Evolutionary conservation across 1,140 invertebrate genomes (phyloP), one percentile per base, ranked within the genome.

Genomic region (Dryas iulia): DNA sequence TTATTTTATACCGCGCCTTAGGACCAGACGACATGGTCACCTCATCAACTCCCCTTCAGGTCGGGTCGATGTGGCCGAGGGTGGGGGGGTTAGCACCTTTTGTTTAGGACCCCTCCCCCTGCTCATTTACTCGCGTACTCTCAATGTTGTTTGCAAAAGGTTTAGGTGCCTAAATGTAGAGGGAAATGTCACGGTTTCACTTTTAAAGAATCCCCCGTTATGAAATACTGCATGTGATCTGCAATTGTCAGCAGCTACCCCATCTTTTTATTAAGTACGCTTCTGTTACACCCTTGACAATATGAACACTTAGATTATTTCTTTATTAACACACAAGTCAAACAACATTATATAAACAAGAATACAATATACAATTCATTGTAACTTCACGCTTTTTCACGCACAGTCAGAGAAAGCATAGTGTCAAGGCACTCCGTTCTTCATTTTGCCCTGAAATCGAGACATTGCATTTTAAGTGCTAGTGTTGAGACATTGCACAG

Each of bases 141-240:
- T 82, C 84, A 83, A 84, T 86, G 83, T 79, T 90, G 86, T 90
- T 89, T 90, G 84, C 84, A 78, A 87, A 87, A 84, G 86, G 85
- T 90, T 90, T 89, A 87, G 85, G 85, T 89, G 87, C 83, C 85
- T 87, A 87, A 87, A 87, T 90, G 84, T 86, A 83, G 67, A 82
- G 81, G 85, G 80, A 87, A 87, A 89, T 90, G 86, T 90, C 88
- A 84, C 83, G 84, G 77, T 90, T 87, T 86, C 85, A 87, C 85
- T 90, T 89, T 86, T 86, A 78, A 73, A 76, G 68, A 64, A 66
- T 53, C 70, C 73, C 74, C 71, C 78, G 71, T 79, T 56, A 72
- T 59, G 63, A 68, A 57, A 72, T 73, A 76, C 61, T 59, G 66
- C 60, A 69, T 59, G 57, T 62, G 69, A 71, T 71, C 66, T 21